Base-by-base conservation (phyloP, 2,797 vertebrate species). In the Ciconia nigra region DNA sequence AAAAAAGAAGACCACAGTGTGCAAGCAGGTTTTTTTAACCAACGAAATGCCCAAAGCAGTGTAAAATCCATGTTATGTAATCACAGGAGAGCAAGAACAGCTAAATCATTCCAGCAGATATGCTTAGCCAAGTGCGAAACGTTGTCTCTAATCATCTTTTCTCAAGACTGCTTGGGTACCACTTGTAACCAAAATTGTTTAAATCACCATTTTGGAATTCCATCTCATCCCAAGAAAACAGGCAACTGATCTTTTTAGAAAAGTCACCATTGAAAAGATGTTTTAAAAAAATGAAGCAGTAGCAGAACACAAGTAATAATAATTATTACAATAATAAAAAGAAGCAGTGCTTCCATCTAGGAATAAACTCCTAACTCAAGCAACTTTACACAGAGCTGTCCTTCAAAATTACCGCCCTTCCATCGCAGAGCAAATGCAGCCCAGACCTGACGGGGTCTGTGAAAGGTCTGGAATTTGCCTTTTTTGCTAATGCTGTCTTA, bases 41-140 rank as follows among this genome's bases (percentile, higher is more conserved):
- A 94, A 65, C 33, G 1, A 83, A 96, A 81, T 85, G 94, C 95
- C 92, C 93, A 97, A 91, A 96, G 95, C 84, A 57, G 79, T 91
- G 87, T 93, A 95, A 97, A 96, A 95, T 84, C 90, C 55, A 33
- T 35, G 25, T 98, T 97, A 96, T 26, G 61, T 92, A 97, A 98
- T 88, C 74, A 93, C 78, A 74, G 82, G 87, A 81, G 92, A 95
- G 65, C 79, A 94, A 83, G 87, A 97, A 95, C 89, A 93, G 72
- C 73, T 95, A 94, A 96, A 93, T 95, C 83, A 95, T 85, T 95
- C 58, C 94, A 97, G 63, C 83, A 96, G 87, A 96, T 91, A 67
- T 67, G 54, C 82, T 97, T 92, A 97, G 87, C 52, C 77, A 93
- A 93, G 80, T 87, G 59, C 55, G 84, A 93, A 94, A 93, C 7